Conservation (phyloP, 2,797 vertebrate species). For the Pelobates cultripes region DNA sequence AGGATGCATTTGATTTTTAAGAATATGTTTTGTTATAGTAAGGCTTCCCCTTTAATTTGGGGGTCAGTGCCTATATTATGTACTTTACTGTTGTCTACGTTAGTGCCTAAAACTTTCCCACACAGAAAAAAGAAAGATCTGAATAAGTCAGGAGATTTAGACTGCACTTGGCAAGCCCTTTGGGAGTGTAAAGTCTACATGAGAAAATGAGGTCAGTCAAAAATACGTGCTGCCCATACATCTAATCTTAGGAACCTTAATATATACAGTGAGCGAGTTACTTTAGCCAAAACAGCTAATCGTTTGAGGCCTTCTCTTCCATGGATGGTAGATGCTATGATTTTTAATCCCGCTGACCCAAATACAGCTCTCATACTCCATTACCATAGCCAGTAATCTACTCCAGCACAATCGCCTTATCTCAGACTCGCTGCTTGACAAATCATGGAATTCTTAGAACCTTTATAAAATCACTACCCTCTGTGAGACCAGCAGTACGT, state of each 20-base stretch:
- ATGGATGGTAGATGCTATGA: constrained; percentile 35
- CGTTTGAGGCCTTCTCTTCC: neutral
- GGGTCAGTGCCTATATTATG: no score
- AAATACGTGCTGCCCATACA: neutral
- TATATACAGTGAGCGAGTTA: constrained; percentile 1
- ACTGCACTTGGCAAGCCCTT: no score
- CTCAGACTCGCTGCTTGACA: neutral
- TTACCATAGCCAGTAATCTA: constrained; percentile 26
- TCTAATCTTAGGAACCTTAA: constrained; percentile 2
- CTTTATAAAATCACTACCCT: neutral
- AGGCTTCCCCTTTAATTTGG: no score
- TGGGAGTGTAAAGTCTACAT: no score
- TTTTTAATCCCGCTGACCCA: constrained; percentile 48
- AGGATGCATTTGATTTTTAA: no score
- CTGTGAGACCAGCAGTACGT: neutral
- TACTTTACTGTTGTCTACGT: no score
- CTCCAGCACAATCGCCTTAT: constrained; percentile 36
- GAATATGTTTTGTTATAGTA: no score
- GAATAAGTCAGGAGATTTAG: no score
- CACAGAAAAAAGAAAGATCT: no score
- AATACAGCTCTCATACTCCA: constrained; percentile 28
- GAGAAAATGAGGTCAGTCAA: neutral
- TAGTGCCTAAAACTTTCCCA: no score
- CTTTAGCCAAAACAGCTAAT: constrained; percentile 36
- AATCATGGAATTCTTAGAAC: neutral